Percentiles rank a stretch among this genome's conserved stretches.
These are phyloP conservation scores for Sula dactylatra DNA, from an alignment of 2,113 vertebrate genomes.

Conservation along the genomic window DNA sequence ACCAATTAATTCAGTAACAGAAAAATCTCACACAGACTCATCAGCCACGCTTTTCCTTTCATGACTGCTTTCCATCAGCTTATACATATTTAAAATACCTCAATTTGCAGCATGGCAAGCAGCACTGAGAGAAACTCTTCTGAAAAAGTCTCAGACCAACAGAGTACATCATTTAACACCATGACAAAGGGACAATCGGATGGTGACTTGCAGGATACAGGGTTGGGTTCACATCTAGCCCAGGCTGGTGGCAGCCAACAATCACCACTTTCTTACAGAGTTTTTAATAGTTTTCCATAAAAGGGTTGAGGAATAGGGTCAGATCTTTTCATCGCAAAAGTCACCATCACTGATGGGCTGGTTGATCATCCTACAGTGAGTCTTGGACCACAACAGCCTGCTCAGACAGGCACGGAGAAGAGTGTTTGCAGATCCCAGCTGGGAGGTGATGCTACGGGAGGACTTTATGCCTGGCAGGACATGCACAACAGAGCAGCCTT, in stretches of 20 bases:
- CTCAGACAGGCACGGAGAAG: neutral
- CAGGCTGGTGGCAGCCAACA: neutral
- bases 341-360: neutral
- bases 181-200: neutral
- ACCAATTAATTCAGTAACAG: neutral
- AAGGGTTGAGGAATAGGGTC: neutral
- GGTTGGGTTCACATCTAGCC: neutral
- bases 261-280: rapidly evolving
- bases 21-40: neutral
- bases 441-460: neutral
- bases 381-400: neutral
- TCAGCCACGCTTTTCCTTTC: neutral
- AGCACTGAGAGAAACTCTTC: neutral
- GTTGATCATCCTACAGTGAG: neutral
- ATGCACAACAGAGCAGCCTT: rapidly evolving
- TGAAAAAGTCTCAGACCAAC: neutral
- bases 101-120: neutral
- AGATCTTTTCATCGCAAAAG: neutral
- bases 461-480: neutral
- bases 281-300: neutral
- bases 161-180: neutral
- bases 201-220: neutral
- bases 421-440: neutral
- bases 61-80: neutral
- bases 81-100: neutral